Conservation (phyloP, 92 coral and sea anemone genomes). For the Metridium senile region DNA sequence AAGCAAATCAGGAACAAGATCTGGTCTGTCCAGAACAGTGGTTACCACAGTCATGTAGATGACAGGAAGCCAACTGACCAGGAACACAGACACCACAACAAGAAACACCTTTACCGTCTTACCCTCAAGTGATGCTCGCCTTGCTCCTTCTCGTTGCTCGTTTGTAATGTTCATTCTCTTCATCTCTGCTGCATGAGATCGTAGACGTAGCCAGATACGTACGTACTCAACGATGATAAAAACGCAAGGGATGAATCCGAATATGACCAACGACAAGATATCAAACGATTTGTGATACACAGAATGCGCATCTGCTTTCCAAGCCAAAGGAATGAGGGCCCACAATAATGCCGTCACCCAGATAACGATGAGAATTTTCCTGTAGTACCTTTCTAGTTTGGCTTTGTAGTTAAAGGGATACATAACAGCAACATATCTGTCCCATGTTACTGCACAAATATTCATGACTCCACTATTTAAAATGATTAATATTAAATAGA, state of each 20-base stretch:
- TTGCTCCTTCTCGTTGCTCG: constrained; percentile 33
- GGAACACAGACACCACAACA: constrained; percentile 39
- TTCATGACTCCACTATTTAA: background rate
- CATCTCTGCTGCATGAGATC: constrained; percentile 29
- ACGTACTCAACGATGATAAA: constrained; percentile 39
- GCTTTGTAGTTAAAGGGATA: constrained; percentile 31
- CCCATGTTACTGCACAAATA: constrained; percentile 32
- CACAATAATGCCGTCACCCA: background rate
- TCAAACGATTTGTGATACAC: constrained; percentile 43
- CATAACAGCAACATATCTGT: constrained; percentile 39
- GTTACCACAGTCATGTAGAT: constrained; percentile 47
- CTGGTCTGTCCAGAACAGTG: constrained; percentile 19
- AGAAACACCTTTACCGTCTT: constrained; percentile 52
- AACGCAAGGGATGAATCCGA: constrained; percentile 43
- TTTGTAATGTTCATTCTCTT: constrained; percentile 16
- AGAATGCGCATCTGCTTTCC: background rate
- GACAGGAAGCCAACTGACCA: constrained; percentile 62
- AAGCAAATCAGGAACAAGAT: constrained; percentile 44
- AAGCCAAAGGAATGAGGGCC: background rate
- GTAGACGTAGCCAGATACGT: constrained; percentile 32
- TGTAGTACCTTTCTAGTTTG: constrained; percentile 13
- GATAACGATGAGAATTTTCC: constrained; percentile 4
- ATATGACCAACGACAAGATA: constrained; percentile 22
- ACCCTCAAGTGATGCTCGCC: constrained; percentile 47
- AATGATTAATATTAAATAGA: background rate